Evolutionary conservation across 2,888 invertebrate genomes (phyloP), one percentile per base, ranked within the genome.

Genomic region (Lasius fuliginosus): DNA sequence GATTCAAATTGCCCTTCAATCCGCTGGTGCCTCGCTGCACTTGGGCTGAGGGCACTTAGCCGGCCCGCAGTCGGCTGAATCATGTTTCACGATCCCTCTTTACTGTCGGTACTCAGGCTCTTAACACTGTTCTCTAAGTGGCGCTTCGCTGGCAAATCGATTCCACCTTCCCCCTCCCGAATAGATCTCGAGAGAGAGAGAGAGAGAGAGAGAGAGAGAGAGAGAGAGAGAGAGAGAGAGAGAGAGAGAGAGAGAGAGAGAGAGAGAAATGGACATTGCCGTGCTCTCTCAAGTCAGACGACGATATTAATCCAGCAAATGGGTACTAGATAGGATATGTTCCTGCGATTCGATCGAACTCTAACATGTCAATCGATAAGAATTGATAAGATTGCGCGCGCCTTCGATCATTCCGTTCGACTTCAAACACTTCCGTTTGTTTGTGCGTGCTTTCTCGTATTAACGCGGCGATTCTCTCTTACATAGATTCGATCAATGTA

Each of bases 1-100:
- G 73, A 83, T 81, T 76, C 68, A 62, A 84, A 83, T 33, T 81
- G 74, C n/a, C 71, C 85, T 84, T 86, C 84, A 68, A 75, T 85
- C 69, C 65, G 58, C 46, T 46, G 23, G 74, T 53, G 56, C 74
- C 56, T 64, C 67, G 53, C 58, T 56, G 75, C 75, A 46, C 79
- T 73, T 81, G 74, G 84, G 42, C 53, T 58, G 40, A 74, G 27
- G 53, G 83, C 83, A 83, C 84, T 84, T 67, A 74, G 74, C 49
- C 84, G 62, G 49, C 64, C 67, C 81, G 62, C 64, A 82, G 64
- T 79, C 76, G 49, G 53, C 53, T 86, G 86, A 79, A 86, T 86
- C 81, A 76, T 84, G 75, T 82, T 81, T 69, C 82, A 79, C 74
- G 64, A 62, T 69, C 69, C 82, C 81, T 67, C 82, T 86, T 84